Conservation (phyloP, 2,113 vertebrate species). For the Dicaeum eximium region DNA sequence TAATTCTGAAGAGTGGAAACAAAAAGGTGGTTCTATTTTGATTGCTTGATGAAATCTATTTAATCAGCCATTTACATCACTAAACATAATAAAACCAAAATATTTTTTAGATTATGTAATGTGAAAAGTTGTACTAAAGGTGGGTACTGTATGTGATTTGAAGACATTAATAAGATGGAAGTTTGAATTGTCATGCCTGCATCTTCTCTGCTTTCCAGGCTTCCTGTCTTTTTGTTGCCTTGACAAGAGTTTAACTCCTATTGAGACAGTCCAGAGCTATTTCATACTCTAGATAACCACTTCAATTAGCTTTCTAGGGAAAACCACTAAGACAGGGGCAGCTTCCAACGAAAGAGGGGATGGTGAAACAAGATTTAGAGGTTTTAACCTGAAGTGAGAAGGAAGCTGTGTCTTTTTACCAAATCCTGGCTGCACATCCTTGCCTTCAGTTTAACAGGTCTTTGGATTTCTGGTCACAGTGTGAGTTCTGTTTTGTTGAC, state of each 20-base stretch:
- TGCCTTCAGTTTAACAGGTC: background rate
- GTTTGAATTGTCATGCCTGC: background rate
- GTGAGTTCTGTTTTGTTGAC: background rate
- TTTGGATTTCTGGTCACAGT: background rate
- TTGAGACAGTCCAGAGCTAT: background rate
- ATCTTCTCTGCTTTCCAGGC: background rate
- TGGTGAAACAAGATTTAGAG: background rate
- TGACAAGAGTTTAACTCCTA: background rate
- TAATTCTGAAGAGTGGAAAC: conserved; percentile 18
- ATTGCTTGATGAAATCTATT: conserved; percentile 10
- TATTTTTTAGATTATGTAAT: conserved; percentile 22
- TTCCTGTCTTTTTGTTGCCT: background rate
- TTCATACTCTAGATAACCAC: background rate
- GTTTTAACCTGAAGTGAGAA: background rate
- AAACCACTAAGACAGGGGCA: background rate
- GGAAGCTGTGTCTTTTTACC: background rate
- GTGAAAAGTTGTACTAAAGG: background rate
- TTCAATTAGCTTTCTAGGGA: background rate
- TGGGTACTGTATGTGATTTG: background rate
- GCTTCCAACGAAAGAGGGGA: background rate
- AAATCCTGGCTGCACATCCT: background rate
- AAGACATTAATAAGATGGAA: background rate
- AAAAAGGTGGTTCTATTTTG: conserved; percentile 10
- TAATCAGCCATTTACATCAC: conserved; percentile 2
- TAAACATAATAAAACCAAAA: background rate